Percentiles rank a stretch among this genome's conserved stretches.
Conservation (phyloP, 2,797 vertebrate species). For the Arrhamphus sclerolepis region DNA sequence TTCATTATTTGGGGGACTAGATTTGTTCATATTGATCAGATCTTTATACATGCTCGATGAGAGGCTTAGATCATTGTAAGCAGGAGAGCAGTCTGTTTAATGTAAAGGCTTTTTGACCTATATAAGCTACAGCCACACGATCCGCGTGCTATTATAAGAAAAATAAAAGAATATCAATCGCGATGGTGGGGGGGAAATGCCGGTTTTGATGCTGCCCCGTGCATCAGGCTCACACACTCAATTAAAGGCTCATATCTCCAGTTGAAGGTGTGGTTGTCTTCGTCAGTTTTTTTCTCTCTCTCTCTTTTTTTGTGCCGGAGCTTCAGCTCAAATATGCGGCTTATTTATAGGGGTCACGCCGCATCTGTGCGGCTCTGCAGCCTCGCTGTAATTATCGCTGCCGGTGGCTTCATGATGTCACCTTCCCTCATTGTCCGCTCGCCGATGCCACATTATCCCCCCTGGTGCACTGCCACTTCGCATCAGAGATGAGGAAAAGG, state of each 20-base stretch:
- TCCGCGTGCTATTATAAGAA: conserved; percentile 4
- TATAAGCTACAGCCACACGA: not conserved
- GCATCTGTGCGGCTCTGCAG: conserved; percentile 46
- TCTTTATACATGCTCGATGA: conserved; percentile 23
- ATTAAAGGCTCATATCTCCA: conserved; percentile 34
- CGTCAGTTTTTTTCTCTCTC: too few species aligned
- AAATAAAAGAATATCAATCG: not conserved
- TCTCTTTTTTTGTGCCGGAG: conserved; percentile 39
- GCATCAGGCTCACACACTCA: too few species aligned
- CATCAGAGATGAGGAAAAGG: conserved; percentile 58
- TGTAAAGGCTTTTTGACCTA: conserved; percentile 5
- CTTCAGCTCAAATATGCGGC: conserved; percentile 47
- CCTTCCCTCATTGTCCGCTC: conserved; percentile 35
- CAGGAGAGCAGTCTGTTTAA: conserved; percentile 11
- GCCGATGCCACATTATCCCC: conserved; percentile 51
- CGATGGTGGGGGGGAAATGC: not conserved
- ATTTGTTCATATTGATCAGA: conserved; percentile 15
- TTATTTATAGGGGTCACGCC: conserved; percentile 42
- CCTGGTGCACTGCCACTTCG: conserved; percentile 41
- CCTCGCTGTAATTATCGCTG: conserved; percentile 24
- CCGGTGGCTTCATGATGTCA: conserved; percentile 53
- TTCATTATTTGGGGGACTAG: conserved; percentile 35
- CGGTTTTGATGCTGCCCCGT: conserved; percentile 24
- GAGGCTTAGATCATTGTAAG: not conserved
- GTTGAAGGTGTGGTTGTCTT: conserved; percentile 78